Base-by-base conservation (phyloP, 2,888 invertebrate species). In the Rosalia funebris region DNA sequence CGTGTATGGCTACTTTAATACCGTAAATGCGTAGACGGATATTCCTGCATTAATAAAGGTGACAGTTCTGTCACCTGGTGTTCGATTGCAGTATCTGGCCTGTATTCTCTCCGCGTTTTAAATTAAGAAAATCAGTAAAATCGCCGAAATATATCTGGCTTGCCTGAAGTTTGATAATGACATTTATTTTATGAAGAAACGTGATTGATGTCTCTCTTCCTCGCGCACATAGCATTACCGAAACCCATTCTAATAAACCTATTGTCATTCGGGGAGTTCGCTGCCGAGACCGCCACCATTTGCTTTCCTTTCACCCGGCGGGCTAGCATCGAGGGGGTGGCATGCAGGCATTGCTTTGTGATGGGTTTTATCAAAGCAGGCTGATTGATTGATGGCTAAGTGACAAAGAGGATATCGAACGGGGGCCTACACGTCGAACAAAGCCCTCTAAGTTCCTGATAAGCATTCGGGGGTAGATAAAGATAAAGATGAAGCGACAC, bases 361-460 rank as follows among this genome's bases (percentile, higher is more conserved):
- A 50, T 37, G 50, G 12, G 19, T 14, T 50, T 39, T 50, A 50
- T 50, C 50, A 39, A 25, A 17, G 15, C 39, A 36, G 39, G 20
- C 12, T 39, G 50, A 50, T 50, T 37, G 50, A 50, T 57, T 57
- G 57, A 57, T 57, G 52, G 32, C 16, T 19, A 36, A 19, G 45
- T 50, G 50, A 57, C 57, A 50, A 50, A 50, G 45, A 37, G 44
- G 41, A 42, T 20, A 12, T 52, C 52, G 52, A 41, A 39, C 39
- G 25, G 11, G 15, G 7, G 14, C 32, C 7, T 14, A 14, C 4
- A 10, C 2, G 11, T 41, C 32, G 45, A 54, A 44, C 17, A 11
- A 12, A 9, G 34, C 17, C 44, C 47, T 14, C 44, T 15, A 42
- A 42, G 57, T 39, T 41, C 14, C 32, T 12, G 19, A 42, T 57